Conservation (phyloP, 2,888 invertebrate genomes). For the Agrotis exclamationis region DNA sequence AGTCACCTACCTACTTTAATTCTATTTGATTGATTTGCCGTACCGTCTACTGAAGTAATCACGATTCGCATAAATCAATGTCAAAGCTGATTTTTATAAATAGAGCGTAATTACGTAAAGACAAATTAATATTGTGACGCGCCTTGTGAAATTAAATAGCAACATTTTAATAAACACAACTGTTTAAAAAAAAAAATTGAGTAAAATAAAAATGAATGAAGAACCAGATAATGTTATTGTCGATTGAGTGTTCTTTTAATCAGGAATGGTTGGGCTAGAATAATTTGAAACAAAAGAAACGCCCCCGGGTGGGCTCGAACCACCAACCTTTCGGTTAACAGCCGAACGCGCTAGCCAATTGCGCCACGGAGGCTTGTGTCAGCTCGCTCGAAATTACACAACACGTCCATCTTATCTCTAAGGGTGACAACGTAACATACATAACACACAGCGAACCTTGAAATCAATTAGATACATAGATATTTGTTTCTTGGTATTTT, state of each 20-base stretch:
- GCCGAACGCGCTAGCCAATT: conserved; percentile 99
- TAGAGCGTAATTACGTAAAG: background rate
- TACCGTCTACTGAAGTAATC: background rate
- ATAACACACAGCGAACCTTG: conserved; percentile 1
- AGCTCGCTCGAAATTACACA: background rate
- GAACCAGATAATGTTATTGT: background rate
- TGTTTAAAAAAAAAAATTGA: background rate
- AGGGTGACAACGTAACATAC: background rate
- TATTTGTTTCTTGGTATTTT: conserved; percentile 2
- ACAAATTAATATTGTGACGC: background rate
- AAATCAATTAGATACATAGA: conserved; percentile 3
- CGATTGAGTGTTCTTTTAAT: background rate
- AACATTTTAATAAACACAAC: conserved; percentile 12
- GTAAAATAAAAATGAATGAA: background rate
- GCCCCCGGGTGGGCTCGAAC: conserved; percentile 99
- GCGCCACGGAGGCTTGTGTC: conserved; percentile 95
- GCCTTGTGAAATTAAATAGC: conserved; percentile 45
- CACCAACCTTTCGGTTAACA: conserved; percentile 99
- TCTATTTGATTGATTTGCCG: conserved; percentile 5
- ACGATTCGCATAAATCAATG: background rate
- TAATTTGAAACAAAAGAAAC: conserved; percentile 78
- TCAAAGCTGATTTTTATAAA: background rate
- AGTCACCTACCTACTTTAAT: conserved; percentile 25
- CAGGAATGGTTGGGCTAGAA: background rate
- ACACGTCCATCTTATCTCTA: background rate